Conservation (phyloP, 2,797 vertebrate species). For the Platalea minor region DNA sequence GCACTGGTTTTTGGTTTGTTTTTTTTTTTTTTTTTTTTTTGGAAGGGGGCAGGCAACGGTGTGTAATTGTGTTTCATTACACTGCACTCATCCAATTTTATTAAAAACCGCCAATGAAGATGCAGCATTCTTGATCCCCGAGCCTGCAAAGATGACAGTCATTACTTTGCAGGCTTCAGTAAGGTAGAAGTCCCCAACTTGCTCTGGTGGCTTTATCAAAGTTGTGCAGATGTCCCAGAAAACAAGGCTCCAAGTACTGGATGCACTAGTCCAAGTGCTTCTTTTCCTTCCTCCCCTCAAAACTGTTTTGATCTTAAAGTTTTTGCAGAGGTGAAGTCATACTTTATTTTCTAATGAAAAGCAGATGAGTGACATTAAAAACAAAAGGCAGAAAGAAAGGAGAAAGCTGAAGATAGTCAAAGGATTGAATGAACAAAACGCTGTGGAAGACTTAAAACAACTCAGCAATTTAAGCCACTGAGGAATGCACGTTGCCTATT, state of each 20-base stretch:
- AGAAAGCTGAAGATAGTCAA: neutral
- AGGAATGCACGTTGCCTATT: constrained; percentile 27
- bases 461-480: constrained; percentile 6
- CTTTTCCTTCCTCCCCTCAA: neutral
- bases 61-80: neutral
- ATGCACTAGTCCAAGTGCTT: neutral
- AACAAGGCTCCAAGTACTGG: neutral
- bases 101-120: neutral
- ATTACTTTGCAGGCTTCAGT: neutral
- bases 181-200: neutral
- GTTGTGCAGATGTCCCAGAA: constrained; percentile 23
- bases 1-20: too few relatives aligned
- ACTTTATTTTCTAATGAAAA: constrained; percentile 51
- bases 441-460: neutral
- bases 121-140: neutral
- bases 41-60: rapidly evolving
- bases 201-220: neutral
- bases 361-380: constrained; percentile 28
- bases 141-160: neutral
- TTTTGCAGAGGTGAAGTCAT: constrained; percentile 38
- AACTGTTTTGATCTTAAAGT: constrained; percentile 7
- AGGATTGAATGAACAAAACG: neutral
- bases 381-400: neutral
- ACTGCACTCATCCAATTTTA: neutral
- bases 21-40: too few relatives aligned